Percentiles rank a stretch among this genome's conserved stretches.
Evolutionary conservation across 2,797 vertebrate genomes (phyloP).

Genomic region (Ambastaia sidthimunki): DNA sequence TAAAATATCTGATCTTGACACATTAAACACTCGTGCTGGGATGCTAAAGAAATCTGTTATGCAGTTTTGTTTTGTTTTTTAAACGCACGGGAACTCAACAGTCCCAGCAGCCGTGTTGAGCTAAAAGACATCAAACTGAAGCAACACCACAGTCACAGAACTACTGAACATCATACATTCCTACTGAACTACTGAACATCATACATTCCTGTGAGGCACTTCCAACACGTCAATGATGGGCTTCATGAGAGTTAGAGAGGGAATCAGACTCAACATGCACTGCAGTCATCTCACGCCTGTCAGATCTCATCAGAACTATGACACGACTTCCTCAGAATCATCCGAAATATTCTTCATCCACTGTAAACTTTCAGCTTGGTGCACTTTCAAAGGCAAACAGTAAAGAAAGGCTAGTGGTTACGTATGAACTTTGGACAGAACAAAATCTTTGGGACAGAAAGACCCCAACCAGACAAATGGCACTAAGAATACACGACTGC

Average conservation of each 20-base stretch:
- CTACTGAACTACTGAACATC: conserved; percentile 14
- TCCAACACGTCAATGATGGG: conserved; percentile 43
- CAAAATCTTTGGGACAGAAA: neutral
- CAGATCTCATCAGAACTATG: conserved; percentile 17
- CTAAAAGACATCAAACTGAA: conserved; percentile 1
- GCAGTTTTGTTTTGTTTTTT: neutral
- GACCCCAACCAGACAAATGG: neutral
- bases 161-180: conserved; percentile 37
- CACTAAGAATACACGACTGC: conserved; percentile 8
- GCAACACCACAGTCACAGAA: conserved; percentile 21
- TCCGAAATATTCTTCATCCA: neutral
- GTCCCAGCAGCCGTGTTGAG: neutral
- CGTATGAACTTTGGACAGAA: conserved; percentile 23
- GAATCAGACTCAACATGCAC: conserved; percentile 35
- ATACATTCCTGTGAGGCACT: conserved; percentile 53
- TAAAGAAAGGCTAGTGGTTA: conserved; percentile 30
- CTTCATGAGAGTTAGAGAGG: conserved; percentile 10
- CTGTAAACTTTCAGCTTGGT: conserved; percentile 19
- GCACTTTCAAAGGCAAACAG: conserved; percentile 5
- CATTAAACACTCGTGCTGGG: neutral
- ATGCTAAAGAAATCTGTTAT: conserved; percentile 6
- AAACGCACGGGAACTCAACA: neutral
- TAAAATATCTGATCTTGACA: neutral
- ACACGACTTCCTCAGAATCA: too few relatives aligned
- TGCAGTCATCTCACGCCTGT: neutral